Base-by-base conservation (phyloP, 2,113 vertebrate species). In the Sterna hirundo region DNA sequence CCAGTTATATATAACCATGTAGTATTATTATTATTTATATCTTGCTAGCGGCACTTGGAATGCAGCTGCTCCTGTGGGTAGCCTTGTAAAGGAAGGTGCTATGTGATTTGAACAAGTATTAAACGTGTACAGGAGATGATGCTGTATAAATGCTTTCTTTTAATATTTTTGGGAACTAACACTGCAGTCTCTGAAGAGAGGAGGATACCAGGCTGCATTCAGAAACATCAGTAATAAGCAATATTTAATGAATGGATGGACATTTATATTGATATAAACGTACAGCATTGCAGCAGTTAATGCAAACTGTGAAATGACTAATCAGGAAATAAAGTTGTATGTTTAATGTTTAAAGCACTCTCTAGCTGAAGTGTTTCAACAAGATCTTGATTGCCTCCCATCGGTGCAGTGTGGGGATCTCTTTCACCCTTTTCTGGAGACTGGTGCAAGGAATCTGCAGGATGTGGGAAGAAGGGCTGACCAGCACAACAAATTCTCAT, bases 21-120 rank as follows among this genome's bases (percentile, higher is more conserved):
- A 90, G 10, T 87, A 93, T 20, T 96, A 91, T 83, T 94, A 83
- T 96, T 95, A 93, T 96, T 97, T 94, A 94, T 95, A 89, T 83
- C 68, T 97, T 95, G 77, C 95, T 92, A 77, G 55, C 1, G 32
- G 90, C 92, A 82, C 71, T 94, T 95, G 64, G 81, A 96, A 95
- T 80, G 60, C 61, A 91, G 76, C 46, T 94, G 60, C 22, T 94
- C 58, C 64, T 95, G 36, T 86, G 64, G 49, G 46, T 78, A 83
- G 64, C 58, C 49, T 70, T 96, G 88, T 89, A 93, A 96, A 84
- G 58, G 52, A 95, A 86, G 65, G 44, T 91, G 44, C 36, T 91
- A 17, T 66, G 6, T 57, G 57, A 96, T 97, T 86, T 88, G 85
- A 70, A 69, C 66, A 82, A 83, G 61, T 83, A 88, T 90, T 91